Conservation (phyloP, 2,797 vertebrate species). For the Enteromius unitaeniatus region DNA sequence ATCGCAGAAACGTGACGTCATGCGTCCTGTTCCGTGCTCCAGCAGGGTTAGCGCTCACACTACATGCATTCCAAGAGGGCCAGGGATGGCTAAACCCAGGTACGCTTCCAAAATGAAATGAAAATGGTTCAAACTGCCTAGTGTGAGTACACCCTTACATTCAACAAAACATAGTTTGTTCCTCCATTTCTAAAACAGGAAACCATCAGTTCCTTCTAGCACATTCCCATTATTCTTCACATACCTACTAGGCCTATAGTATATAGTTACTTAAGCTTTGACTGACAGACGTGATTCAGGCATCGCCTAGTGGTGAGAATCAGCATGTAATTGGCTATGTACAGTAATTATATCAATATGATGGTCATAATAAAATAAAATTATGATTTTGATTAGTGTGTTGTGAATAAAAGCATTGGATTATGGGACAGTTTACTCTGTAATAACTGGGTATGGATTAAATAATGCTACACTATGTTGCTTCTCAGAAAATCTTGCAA, state of each 20-base stretch:
- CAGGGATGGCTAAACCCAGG: too few species aligned
- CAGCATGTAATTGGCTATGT: neutral
- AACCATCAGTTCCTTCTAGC: neutral
- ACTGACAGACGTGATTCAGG: neutral
- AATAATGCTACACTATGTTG: neutral
- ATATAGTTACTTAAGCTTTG: neutral
- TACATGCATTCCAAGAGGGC: too few species aligned
- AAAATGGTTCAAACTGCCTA: too few species aligned
- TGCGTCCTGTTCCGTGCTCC: too few species aligned
- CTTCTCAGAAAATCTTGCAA: neutral
- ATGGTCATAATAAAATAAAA: neutral
- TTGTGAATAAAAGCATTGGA: neutral
- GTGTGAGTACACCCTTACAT: neutral
- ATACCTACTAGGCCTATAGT: neutral
- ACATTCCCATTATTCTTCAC: neutral
- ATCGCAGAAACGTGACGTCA: too few species aligned
- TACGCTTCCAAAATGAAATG: too few species aligned
- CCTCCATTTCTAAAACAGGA: neutral
- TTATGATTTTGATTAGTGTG: neutral
- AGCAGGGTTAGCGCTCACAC: too few species aligned
- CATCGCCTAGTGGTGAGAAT: neutral
- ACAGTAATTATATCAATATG: neutral
- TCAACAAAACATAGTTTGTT: neutral
- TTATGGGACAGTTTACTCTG: neutral
- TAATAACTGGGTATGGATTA: neutral